Evolutionary conservation across 2,113 vertebrate species (phyloP), one percentile per base, ranked within the genome.

Genomic region (Lepisosteus oculatus): DNA sequence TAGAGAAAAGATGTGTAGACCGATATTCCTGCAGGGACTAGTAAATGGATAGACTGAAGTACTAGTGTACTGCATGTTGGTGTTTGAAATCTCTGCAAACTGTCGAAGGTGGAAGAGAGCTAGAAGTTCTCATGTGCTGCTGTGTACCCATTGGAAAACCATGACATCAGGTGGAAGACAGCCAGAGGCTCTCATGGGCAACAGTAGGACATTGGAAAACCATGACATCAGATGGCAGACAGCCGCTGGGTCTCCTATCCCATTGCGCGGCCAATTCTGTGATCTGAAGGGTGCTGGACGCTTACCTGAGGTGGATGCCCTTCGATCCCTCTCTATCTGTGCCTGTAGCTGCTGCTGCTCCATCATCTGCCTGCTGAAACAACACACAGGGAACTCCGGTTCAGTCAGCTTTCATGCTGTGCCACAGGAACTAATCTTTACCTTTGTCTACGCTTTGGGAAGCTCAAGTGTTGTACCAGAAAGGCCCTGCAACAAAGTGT

Each of bases 321-420:
- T 93, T 80, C 96, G 93, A 87, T 99, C 97, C 76, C 97, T 89
- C 80, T 97, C 95, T 81, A 97, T 95, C 78, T 97, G 96, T 80
- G 91, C 91, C 64, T 92, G 88, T 41, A 93, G 92, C 83, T 94
- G 93, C 83, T 94, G 95, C 78, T 95, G 96, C 83, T 98, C 96
- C 96, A 97, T 95, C 90, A 97, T 93, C 89, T 97, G 97, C 89
- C 97, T 99, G 81, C 15, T 87, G 87, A 70, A 55, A 78, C 72
- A 77, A 43, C 44, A 56, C 2, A 54, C 9, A 15, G 41, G 61
- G 15, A 59, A 4, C 29, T 8, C 56, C 12, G 56, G n/a, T 11
- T 51, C 47, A 59, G 11, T 12, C 11, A 13, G 56, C 47, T 51
- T 51, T 9, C 47, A 5, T 51, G 9, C 47, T 51, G 47, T 6